Base-by-base conservation (phyloP, 2,888 invertebrate species). In the Tupiocoris notatus region DNA sequence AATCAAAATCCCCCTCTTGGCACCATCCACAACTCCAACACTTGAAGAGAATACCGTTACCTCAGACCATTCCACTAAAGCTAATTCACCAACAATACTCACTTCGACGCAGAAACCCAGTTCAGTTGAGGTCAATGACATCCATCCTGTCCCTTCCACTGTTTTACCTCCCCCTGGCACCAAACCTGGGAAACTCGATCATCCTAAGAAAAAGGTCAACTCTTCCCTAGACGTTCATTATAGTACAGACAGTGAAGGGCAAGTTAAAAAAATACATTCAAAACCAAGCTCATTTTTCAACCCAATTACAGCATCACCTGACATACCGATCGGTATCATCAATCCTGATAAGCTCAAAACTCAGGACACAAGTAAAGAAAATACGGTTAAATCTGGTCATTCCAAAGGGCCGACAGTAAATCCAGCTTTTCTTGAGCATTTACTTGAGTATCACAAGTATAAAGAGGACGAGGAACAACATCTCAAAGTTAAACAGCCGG, bases 261-360 rank as follows among this genome's bases (percentile, higher is more conserved):
- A 3, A 39, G 12, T 12, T 12, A 39, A 39, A 39, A 39, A 39
- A 12, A 39, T 39, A 3, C 39, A 39, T 12, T 39, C 39, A 3
- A 39, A 39, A 39, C 39, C 39, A 39, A 61, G 23, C 1, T 25
- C 59, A 25, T 61, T 67, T 16, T 59, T 58, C 18, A 66, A 24
- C 12, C 24, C 54, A 2, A 25, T 64, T 16, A 76, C 63, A 21
- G 62, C 68, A 18, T 63, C 66, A 0, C 64, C 66, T 16, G 21
- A 77, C n/a, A 71, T 77, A 17, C 77, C 75, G 6, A 76, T 77
- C 18, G 77, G 77, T 18, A 70, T 77, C 16, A 77, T 77, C 9
- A 77, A 77, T 25, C 77, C 75, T 1, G 70, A 76, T 39, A 68
- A 75, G 7, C 65, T 77, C 1, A 20, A 54, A 18, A 23, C 39